Percentiles rank a stretch among this genome's conserved stretches.
Conservation (phyloP, 2,888 invertebrate genomes). For the Drosophila sordidula region DNA sequence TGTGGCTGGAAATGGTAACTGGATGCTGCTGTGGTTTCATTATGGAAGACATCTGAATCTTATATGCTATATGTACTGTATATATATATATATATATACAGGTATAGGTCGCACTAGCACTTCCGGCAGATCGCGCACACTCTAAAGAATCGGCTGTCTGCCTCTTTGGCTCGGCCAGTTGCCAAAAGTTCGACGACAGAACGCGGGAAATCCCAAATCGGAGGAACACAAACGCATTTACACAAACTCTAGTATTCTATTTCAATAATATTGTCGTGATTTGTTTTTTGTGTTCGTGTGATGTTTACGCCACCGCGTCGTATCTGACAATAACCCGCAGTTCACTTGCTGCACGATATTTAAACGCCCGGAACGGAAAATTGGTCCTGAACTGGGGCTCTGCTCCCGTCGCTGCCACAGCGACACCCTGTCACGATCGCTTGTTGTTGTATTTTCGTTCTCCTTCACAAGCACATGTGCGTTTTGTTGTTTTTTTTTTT, state of each 20-base stretch:
- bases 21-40: conserved; percentile 68
- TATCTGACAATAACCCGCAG: conserved; percentile 82
- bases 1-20: conserved; percentile 61
- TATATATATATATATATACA: not conserved
- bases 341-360: conserved; percentile 82
- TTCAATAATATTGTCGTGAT: conserved; percentile 17
- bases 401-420: conserved; percentile 44
- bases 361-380: conserved; percentile 79
- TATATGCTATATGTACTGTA: not conserved
- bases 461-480: conserved; percentile 67
- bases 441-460: conserved; percentile 35
- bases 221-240: conserved; percentile 26
- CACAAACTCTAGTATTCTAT: conserved; percentile 29
- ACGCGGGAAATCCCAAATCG: conserved; percentile 84
- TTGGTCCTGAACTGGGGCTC: conserved; percentile 54
- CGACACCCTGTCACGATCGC: conserved; percentile 64
- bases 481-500: conserved; percentile 20
- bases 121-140: conserved; percentile 60
- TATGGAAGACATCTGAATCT: conserved; percentile 69
- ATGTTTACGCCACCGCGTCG: conserved; percentile 83
- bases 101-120: conserved; percentile 57
- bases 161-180: conserved; percentile 56
- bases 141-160: conserved; percentile 22
- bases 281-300: conserved; percentile 45
- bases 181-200: conserved; percentile 69